Percentiles rank a stretch among this genome's conserved stretches.
Evolutionary conservation across 1,140 invertebrate genomes (phyloP).

Genomic region (Dendrolimus kikuchii): DNA sequence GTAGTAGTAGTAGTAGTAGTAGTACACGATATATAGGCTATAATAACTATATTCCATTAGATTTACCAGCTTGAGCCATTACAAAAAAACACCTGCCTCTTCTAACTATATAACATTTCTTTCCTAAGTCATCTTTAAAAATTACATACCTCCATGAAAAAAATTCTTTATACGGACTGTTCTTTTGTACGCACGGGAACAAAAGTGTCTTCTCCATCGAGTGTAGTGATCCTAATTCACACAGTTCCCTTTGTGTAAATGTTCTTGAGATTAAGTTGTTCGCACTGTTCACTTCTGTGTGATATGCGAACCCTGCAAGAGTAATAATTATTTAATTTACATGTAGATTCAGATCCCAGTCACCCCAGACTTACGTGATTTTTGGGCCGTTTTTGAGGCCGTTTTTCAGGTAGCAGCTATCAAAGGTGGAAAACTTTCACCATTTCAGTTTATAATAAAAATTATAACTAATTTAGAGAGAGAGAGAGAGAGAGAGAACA

Average conservation of each 20-base stretch:
- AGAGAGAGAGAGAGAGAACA: too few relatives aligned
- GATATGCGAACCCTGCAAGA: constrained; percentile 34
- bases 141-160: constrained; percentile 39
- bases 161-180: constrained; percentile 49
- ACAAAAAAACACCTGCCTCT: neutral
- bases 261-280: constrained; percentile 30
- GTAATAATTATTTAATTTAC: constrained; percentile 3
- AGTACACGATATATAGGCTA: too few relatives aligned
- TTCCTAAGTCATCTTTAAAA: neutral
- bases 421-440: too few relatives aligned
- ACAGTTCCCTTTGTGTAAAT: constrained; percentile 36
- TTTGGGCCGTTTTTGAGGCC: too few relatives aligned
- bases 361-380: too few relatives aligned
- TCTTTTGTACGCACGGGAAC: constrained; percentile 29
- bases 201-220: constrained; percentile 25
- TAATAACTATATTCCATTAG: too few relatives aligned
- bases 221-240: constrained; percentile 35
- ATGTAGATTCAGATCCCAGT: too few relatives aligned
- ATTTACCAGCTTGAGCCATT: too few relatives aligned
- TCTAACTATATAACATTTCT: neutral
- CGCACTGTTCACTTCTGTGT: constrained; percentile 31
- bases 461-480: too few relatives aligned
- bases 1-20: too few relatives aligned
- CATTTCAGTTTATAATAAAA: too few relatives aligned
- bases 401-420: too few relatives aligned